Conservation (phyloP, 1,140 invertebrate species). For the Drosophila repleta region DNA sequence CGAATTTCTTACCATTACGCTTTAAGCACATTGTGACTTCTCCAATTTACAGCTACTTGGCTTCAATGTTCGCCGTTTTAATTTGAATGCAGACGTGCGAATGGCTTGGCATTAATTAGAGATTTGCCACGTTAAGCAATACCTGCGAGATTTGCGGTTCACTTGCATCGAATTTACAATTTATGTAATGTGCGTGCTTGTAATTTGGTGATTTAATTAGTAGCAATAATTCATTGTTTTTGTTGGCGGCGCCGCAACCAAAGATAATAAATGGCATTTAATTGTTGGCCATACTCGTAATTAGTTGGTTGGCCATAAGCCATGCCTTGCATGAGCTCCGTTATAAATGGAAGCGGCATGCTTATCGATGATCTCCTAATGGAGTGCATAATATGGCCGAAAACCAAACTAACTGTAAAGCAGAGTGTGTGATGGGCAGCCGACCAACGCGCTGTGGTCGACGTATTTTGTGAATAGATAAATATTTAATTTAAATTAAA, state of each 20-base stretch:
- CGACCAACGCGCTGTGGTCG: neutral
- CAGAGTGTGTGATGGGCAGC: neutral
- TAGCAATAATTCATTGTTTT: constrained; percentile 74
- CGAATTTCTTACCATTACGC: neutral
- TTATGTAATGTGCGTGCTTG: constrained; percentile 75
- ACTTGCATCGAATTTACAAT: constrained; percentile 60
- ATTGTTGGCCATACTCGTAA: constrained; percentile 64
- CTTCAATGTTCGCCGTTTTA: neutral
- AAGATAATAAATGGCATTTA: constrained; percentile 78
- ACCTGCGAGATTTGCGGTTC: constrained; percentile 30
- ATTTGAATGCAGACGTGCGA: constrained; percentile 15
- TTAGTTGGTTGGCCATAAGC: constrained; percentile 43
- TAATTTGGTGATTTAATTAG: constrained; percentile 82
- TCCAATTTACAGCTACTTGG: constrained; percentile 25
- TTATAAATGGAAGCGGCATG: constrained; percentile 17
- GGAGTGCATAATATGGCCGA: constrained; percentile 58
- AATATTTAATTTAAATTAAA: neutral
- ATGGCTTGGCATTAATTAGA: constrained; percentile 23
- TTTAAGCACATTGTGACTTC: constrained; percentile 4
- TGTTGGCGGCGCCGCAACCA: constrained; percentile 27
- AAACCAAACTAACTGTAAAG: constrained; percentile 10
- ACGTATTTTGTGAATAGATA: neutral
- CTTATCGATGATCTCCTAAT: constrained; percentile 72
- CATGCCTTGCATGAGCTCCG: constrained; percentile 20
- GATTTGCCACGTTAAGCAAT: constrained; percentile 20